Conservation (phyloP, 2,888 invertebrate genomes). For the Leucophenga maculata region DNA sequence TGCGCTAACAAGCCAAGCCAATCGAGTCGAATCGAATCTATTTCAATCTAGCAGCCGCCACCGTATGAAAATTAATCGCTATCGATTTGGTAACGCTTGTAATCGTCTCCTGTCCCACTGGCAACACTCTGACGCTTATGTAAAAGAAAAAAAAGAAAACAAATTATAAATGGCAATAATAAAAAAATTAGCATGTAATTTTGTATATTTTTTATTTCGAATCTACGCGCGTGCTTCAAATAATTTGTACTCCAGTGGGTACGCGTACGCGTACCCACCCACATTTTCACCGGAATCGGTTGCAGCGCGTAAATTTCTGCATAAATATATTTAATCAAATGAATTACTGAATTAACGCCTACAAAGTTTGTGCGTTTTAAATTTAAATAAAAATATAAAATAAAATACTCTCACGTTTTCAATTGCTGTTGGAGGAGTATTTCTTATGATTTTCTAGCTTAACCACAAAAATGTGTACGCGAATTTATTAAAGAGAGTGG, state of each 20-base stretch:
- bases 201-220: not conserved
- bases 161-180: not conserved
- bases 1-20: slow-evolving; percentile 18
- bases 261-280: slow-evolving; percentile 12
- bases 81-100: slow-evolving; percentile 9
- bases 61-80: slow-evolving; percentile 6
- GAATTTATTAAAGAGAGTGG: too few species aligned
- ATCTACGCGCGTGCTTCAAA: not conserved
- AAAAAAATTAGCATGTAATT: not conserved
- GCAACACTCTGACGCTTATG: not conserved
- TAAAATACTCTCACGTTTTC: slow-evolving; percentile 3
- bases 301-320: slow-evolving; percentile 2
- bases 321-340: not conserved
- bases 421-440: not conserved
- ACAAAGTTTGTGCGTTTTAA: not conserved
- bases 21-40: too few species aligned
- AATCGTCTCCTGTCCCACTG: not conserved
- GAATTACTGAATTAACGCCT: not conserved
- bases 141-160: not conserved
- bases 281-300: slow-evolving; percentile 7
- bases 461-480: too few species aligned
- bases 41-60: not conserved
- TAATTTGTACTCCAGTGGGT: not conserved
- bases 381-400: not conserved
- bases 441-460: too few species aligned